Base-by-base conservation (phyloP, 2,888 invertebrate species). In the Spisula solida region DNA sequence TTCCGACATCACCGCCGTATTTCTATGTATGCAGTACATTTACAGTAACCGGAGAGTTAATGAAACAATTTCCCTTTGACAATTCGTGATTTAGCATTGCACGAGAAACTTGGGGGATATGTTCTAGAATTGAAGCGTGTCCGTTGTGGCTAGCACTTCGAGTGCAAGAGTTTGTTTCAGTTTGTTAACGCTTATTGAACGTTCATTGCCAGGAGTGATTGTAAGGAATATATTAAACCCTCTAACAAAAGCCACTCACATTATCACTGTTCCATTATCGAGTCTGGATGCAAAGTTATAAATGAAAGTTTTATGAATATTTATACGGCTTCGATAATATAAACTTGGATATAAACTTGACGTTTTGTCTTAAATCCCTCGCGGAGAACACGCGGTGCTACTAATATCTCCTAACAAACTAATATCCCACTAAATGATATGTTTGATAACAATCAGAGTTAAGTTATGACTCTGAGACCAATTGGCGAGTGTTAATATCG, bases 61-160 rank as follows among this genome's bases (percentile, higher is more conserved):
- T 75, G 31, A 75, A 75, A 75, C 34, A 31, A 75, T 75, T 75
- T 75, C 75, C 60, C 75, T 75, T 75, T 31, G 75, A 75, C 25
- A 75, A 34, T 31, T 31, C 1, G 8, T 75, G 75, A 75, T 31
- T 75, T 75, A 16, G 31, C 2, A 34, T 5, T 31, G 75, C 31
- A 75, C 75, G 31, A 75, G 34, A 75, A 41, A 34, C 75, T 14
- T 5, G 31, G 31, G 75, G 31, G 75, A 2, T 31, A 34, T 0
- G 75, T 75, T 66, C 25, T 25, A 25, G 51, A 51, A 51, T 16
- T 51, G 14, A 10, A 5, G 14, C 51, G 51, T 51, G 16, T 14
- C 6, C 51, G 10, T 25, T 25, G 56, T 56, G 60, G 10, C 25
- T 0, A 25, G 25, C n/a, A 25, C n/a, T 10, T 25, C 4, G 25